These are phyloP conservation scores for Steinernema khuongi DNA, from an alignment of 1,140 invertebrate species.

Conservation along the genomic window DNA sequence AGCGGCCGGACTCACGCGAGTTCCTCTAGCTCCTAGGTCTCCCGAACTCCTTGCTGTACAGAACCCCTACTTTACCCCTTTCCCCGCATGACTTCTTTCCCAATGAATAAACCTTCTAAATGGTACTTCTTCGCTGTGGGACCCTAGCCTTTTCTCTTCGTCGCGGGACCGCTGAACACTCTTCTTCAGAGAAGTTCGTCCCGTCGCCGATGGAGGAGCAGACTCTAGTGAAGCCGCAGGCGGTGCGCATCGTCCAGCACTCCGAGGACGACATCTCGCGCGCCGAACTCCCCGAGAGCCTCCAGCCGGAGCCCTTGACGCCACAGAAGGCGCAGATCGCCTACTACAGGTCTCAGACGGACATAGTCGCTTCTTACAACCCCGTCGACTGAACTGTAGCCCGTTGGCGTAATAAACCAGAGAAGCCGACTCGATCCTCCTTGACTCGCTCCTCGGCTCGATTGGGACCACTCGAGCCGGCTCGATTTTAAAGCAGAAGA, in stretches of 20 bases:
- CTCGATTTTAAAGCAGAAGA: no score
- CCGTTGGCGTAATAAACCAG: no score
- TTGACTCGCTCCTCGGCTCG: no score
- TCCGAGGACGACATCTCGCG: slow-evolving; percentile 46
- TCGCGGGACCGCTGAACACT: not conserved
- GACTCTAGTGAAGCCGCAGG: slow-evolving; percentile 40
- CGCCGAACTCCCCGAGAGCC: slow-evolving; percentile 25
- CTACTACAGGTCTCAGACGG: slow-evolving; percentile 51
- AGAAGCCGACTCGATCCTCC: no score
- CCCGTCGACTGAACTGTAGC: slow-evolving; percentile 41
- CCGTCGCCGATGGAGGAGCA: slow-evolving; percentile 55
- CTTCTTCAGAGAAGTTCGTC: slow-evolving; percentile 46
- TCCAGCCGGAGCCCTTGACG: slow-evolving; percentile 31
- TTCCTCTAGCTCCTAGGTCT: slow-evolving; percentile 23
- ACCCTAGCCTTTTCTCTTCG: not conserved
- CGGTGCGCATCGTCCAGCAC: slow-evolving; percentile 44
- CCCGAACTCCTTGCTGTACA: not conserved
- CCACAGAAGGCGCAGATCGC: slow-evolving; percentile 54
- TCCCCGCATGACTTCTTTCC: slow-evolving; percentile 22
- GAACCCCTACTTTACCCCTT: not conserved
- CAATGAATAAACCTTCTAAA: slow-evolving; percentile 5
- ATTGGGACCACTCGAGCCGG: no score
- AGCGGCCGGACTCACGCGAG: slow-evolving; percentile 37
- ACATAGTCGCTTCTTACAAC: slow-evolving; percentile 55
- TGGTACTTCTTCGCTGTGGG: not conserved